Evolutionary conservation across 2,888 invertebrate genomes (phyloP).

Genomic region (Horisme vitalbata): DNA sequence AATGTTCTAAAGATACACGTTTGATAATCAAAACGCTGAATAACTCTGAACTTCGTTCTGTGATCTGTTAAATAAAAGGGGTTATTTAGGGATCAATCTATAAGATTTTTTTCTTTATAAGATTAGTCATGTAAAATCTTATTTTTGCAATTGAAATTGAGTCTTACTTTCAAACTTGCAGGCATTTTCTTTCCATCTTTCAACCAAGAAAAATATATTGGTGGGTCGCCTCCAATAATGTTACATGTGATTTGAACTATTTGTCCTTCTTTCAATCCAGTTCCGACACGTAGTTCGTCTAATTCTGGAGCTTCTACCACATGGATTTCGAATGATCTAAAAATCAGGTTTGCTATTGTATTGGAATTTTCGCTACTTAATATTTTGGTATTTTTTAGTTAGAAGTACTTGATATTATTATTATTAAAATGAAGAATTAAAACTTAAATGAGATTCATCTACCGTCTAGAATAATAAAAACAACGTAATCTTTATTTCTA

Average conservation of each 20-base stretch:
- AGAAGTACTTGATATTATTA: no score
- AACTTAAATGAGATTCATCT: no score
- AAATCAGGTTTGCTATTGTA: slow-evolving; percentile 31
- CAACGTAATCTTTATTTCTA: no score
- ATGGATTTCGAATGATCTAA: slow-evolving; percentile 86
- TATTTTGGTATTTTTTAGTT: no score
- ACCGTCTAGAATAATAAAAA: no score
- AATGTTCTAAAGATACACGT: slow-evolving; percentile 86
- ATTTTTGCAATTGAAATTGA: no score
- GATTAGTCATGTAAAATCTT: no score
- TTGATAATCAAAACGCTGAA: slow-evolving; percentile 88
- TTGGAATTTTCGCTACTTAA: no score
- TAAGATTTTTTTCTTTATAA: no score
- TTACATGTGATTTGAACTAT: slow-evolving; percentile 92
- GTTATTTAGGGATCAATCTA: slow-evolving; percentile 25
- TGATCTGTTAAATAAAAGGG: slow-evolving; percentile 70
- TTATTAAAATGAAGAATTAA: no score
- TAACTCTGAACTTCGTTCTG: slow-evolving; percentile 86
- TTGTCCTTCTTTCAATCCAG: slow-evolving; percentile 91
- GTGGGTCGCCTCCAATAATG: slow-evolving; percentile 88
- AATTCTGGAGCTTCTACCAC: slow-evolving; percentile 90
- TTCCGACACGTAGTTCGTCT: slow-evolving; percentile 91
- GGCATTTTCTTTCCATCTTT: slow-evolving; percentile 86
- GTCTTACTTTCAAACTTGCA: slow-evolving; percentile 82
- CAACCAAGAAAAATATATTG: slow-evolving; percentile 87